phyloP scores from a whole-genome alignment of 2,113 vertebrate species.

The Coracopsis vasa region DNA sequence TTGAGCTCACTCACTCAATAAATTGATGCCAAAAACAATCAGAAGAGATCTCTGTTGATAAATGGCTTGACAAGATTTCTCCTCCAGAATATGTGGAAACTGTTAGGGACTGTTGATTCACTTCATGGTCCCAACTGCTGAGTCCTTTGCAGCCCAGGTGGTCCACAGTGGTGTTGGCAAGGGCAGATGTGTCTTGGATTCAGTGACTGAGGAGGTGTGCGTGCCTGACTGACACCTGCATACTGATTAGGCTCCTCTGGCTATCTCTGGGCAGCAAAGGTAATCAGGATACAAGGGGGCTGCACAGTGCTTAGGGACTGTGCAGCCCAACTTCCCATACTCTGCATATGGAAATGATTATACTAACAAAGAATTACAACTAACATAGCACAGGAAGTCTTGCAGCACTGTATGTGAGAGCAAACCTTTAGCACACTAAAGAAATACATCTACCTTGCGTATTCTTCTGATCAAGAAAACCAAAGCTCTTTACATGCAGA shows the following conservation, averaged over 20 bases:
- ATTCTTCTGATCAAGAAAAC: background rate
- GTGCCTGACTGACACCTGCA: background rate
- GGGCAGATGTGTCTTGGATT: background rate
- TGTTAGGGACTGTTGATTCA: background rate
- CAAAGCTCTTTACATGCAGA: background rate
- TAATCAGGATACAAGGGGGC: background rate
- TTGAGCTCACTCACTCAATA: background rate
- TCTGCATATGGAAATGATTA: background rate
- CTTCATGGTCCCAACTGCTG: background rate
- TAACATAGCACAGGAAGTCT: background rate
- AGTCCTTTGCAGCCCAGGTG: background rate
- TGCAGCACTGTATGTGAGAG: background rate
- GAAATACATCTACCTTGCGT: background rate
- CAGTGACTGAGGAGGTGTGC: background rate
- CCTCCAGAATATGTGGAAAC: background rate
- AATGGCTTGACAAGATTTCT: background rate
- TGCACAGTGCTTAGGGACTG: rapidly evolving
- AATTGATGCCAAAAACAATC: constrained; percentile 21
- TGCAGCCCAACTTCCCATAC: background rate
- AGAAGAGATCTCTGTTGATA: background rate
- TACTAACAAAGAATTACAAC: background rate
- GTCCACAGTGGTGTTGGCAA: background rate
- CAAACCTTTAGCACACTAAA: background rate
- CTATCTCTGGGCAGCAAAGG: background rate
- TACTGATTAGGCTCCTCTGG: background rate